A percentile compares a stretch with the other conserved stretches of the same genome.
Conservation (phyloP, 1,140 invertebrate species). For the Brachionus calyciflorus region DNA sequence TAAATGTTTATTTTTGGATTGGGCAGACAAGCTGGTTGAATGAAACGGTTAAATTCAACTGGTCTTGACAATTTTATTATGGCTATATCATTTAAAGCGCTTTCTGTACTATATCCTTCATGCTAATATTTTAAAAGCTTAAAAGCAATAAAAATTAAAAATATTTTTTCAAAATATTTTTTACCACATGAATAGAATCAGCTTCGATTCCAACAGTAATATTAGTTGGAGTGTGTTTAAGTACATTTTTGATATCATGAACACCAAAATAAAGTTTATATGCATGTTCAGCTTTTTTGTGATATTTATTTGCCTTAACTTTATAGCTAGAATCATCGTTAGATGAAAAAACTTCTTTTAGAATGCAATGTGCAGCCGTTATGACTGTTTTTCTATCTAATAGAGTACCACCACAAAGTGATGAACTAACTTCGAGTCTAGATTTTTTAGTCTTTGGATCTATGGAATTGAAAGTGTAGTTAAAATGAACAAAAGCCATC, state of each 20-base stretch:
- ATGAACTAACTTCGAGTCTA: too few relatives aligned
- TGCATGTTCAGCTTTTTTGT: not conserved
- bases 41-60: not conserved
- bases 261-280: not conserved
- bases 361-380: constrained; percentile 71
- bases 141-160: too few relatives aligned
- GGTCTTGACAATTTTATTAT: not conserved
- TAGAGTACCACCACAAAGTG: constrained; percentile 71
- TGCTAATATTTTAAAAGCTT: too few relatives aligned
- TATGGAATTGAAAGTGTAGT: not conserved
- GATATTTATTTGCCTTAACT: not conserved
- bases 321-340: not conserved
- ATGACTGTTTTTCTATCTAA: constrained; percentile 70
- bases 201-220: too few relatives aligned
- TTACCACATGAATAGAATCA: too few relatives aligned
- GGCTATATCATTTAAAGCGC: not conserved
- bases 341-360: not conserved
- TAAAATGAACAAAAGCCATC: not conserved
- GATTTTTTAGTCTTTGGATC: not conserved
- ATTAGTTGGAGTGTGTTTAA: too few relatives aligned
- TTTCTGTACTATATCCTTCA: too few relatives aligned
- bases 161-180: too few relatives aligned
- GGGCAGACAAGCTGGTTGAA: constrained; percentile 18
- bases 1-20: not conserved
- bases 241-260: not conserved